Evolutionary conservation across 2,797 vertebrate species (phyloP), one percentile per base, ranked within the genome.

Genomic region (Sebastes itinus): DNA sequence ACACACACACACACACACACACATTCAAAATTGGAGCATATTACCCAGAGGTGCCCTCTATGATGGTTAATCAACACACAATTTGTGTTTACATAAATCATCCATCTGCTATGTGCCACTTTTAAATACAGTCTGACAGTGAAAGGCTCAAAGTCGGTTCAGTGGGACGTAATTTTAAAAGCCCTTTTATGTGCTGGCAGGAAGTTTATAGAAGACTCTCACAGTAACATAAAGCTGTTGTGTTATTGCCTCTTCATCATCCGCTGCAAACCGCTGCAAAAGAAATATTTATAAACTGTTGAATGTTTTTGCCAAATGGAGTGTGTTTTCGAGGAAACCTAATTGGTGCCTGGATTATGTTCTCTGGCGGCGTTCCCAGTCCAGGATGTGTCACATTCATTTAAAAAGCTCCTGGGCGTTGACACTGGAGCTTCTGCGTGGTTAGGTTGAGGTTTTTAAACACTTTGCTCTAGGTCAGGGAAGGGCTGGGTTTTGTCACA

Each of bases 61-160:
- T 61, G 73, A 80, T 63, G 67, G 71, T 65, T 88, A 85, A 88
- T 89, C 82, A 88, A 49, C 83, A 87, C 75, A 86, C 74, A 72
- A 74, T 75, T 77, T 70, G 25, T 86, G 85, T 89, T 79, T 83
- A 85, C 61, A 78, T 68, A 89, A 80, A 80, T 82, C 74, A 58
- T 72, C 85, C 80, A 64, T 80, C 78, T 72, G 85, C 52, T 58
- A 6, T 67, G 64, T 66, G 56, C 61, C 69, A 18, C 32, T 28
- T 74, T 61, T 52, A 78, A 27, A 76, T 42, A 72, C 52, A 52
- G 33, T 28, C 30, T 23, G 33, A 69, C 46, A 59, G 56, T 59
- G 25, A 74, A 74, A 79, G 33, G 11, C 60, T 74, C 56, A 22
- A 5, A 80, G 32, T 72, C 1, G 1, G 6, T 46, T 76, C 25